Percentiles rank a stretch among this genome's conserved stretches.
phyloP scores from a whole-genome alignment of 2,113 vertebrate genomes.

The Motacilla alba region DNA sequence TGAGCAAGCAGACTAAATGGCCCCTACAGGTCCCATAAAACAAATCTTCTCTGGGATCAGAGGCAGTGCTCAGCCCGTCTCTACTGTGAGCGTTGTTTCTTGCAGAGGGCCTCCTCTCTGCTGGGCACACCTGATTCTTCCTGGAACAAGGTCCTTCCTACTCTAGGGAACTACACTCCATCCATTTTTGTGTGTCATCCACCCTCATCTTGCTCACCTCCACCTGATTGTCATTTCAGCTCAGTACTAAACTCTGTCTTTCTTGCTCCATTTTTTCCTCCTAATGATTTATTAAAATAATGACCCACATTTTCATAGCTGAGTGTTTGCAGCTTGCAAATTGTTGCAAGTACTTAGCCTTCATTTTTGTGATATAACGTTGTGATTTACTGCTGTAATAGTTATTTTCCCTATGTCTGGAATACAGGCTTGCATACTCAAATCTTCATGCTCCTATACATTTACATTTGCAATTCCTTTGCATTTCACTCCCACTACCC shows the following conservation, averaged over 20 bases:
- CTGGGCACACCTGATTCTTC: not conserved
- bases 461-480: not conserved
- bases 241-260: not conserved
- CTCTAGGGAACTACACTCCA: not conserved
- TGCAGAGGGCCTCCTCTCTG: not conserved
- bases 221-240: not conserved
- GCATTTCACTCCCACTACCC: not conserved
- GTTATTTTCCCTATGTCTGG: not conserved
- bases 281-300: not conserved
- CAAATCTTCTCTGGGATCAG: not conserved
- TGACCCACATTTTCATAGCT: not conserved
- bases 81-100: not conserved
- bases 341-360: not conserved
- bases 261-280: not conserved
- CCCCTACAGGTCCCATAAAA: not conserved
- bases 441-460: not conserved
- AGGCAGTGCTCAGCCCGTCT: not conserved
- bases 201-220: not conserved
- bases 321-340: not conserved
- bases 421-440: not conserved
- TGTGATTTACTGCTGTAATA: not conserved
- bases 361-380: not conserved
- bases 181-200: not conserved
- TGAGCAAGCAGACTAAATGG: not conserved
- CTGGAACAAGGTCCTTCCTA: not conserved